Conservation (phyloP, 2,113 vertebrate species). For the Leiothrix lutea region DNA sequence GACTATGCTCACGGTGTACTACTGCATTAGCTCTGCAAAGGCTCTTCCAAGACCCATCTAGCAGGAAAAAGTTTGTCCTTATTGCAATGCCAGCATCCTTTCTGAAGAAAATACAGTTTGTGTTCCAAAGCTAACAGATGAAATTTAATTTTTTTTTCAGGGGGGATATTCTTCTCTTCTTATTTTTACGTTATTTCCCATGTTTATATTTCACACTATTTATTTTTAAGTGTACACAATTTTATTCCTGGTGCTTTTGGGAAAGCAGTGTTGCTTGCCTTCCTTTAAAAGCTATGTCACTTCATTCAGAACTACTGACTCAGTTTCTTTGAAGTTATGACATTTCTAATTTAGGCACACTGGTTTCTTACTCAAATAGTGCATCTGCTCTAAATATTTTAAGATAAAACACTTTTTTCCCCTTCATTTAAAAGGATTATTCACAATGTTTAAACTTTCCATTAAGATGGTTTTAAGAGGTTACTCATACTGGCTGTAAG, state of each 20-base stretch:
- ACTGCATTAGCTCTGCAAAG: not conserved
- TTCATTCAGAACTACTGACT: slow-evolving; percentile 14
- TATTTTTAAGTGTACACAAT: not conserved
- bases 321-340: slow-evolving; percentile 5
- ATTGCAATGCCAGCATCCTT: not conserved
- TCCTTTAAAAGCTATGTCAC: not conserved
- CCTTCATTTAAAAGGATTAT: not conserved
- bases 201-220: not conserved
- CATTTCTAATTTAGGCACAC: not conserved
- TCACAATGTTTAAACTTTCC: not conserved
- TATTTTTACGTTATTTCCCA: not conserved
- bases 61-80: not conserved
- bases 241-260: not conserved
- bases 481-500: slow-evolving; percentile 1
- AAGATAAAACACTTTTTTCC: not conserved
- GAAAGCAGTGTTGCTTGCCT: not conserved
- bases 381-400: not conserved
- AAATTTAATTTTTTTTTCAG: not conserved
- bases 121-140: not conserved
- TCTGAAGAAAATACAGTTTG: not conserved
- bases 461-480: not conserved
- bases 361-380: not conserved
- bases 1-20: not conserved
- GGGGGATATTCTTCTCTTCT: not conserved
- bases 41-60: not conserved